A percentile compares a stretch with the other conserved stretches of the same genome.
Evolutionary conservation across 1,140 invertebrate genomes (phyloP).

Genomic region (Drosophila nigrodunni): DNA sequence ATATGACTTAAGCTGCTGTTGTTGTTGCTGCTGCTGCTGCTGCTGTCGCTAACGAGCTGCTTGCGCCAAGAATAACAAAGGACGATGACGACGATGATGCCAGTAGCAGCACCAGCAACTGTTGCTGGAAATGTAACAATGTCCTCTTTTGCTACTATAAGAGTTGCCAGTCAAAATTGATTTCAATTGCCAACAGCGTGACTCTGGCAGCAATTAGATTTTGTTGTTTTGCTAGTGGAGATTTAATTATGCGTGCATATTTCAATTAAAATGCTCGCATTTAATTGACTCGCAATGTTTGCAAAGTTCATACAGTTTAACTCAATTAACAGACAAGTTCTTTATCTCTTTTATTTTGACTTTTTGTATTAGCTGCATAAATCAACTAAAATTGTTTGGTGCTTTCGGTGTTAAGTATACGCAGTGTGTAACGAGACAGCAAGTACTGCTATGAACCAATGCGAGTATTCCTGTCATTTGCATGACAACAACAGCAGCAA

Average conservation of each 20-base stretch:
- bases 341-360: background rate
- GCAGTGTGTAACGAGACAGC: constrained; percentile 30
- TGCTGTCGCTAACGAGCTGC: constrained; percentile 67
- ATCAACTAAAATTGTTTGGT: constrained; percentile 68
- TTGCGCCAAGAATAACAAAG: constrained; percentile 76
- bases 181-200: constrained; percentile 40
- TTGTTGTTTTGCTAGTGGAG: constrained; percentile 31
- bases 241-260: constrained; percentile 77
- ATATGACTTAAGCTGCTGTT: constrained; percentile 66
- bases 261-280: constrained; percentile 52
- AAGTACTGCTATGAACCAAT: background rate
- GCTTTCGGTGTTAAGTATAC: constrained; percentile 58
- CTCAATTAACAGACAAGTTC: constrained; percentile 51
- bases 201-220: constrained; percentile 60
- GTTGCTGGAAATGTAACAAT: constrained; percentile 46
- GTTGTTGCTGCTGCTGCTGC: constrained; percentile 29
- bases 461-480: constrained; percentile 59
- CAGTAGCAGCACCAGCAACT: background rate
- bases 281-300: constrained; percentile 36
- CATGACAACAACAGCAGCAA: constrained; percentile 50
- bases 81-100: background rate
- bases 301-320: constrained; percentile 38
- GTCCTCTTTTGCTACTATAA: background rate
- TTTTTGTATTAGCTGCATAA: constrained; percentile 37
- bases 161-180: constrained; percentile 56